phyloP scores from a whole-genome alignment of 2,888 invertebrate genomes.

The Phyllotreta striolata region DNA sequence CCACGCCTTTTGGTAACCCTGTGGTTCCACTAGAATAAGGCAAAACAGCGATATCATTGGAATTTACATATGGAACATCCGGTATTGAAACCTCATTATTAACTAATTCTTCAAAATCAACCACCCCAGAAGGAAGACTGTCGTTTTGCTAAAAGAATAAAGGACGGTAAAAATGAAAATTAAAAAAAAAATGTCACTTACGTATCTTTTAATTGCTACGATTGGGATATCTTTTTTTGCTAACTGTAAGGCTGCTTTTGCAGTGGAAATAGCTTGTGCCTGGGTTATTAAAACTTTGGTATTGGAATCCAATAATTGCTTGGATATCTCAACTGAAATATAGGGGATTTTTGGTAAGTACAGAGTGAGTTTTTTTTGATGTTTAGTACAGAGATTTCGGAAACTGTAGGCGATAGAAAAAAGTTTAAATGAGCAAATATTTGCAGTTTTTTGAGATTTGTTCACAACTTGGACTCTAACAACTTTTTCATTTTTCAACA shows the following conservation, averaged over 20 bases:
- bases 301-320: conserved; percentile 69
- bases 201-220: conserved; percentile 64
- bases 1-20: conserved; percentile 80
- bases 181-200: conserved; percentile 30
- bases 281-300: conserved; percentile 72
- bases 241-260: conserved; percentile 60
- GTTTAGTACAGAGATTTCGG: too few species aligned
- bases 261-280: conserved; percentile 63
- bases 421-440: too few species aligned
- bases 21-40: conserved; percentile 88
- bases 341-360: background rate
- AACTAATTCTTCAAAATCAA: conserved; percentile 35
- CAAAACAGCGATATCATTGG: conserved; percentile 70
- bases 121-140: conserved; percentile 31
- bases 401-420: too few species aligned
- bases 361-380: too few species aligned
- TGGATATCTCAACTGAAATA: conserved; percentile 73
- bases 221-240: conserved; percentile 63
- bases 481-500: too few species aligned
- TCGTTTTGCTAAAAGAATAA: conserved; percentile 34
- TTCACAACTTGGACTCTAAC: too few species aligned
- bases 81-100: conserved; percentile 60
- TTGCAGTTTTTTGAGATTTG: too few species aligned
- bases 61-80: conserved; percentile 61
- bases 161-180: background rate